Evolutionary conservation across 1,140 invertebrate species (phyloP), one percentile per base, ranked within the genome.

Genomic region (Mercenaria mercenaria): DNA sequence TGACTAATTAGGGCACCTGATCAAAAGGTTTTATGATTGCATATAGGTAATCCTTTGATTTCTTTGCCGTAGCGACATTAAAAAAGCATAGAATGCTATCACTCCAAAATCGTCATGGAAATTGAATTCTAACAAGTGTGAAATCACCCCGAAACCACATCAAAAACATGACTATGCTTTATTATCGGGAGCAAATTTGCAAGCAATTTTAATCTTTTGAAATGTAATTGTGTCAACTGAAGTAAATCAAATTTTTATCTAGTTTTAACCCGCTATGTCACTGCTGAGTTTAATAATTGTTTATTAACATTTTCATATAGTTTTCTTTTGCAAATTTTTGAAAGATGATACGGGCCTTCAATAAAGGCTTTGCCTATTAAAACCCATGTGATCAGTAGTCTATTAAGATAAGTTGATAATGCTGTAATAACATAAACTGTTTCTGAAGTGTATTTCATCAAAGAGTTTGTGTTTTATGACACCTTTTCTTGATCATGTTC

Each of bases 81-180:
- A 72, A 72, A 59, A 39, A 18, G 0, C 67, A 37, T 39, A 39
- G 34, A 72, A 72, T 72, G 34, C 13, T 72, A 72, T 72, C 67
- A 29, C 67, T 72, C 34, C 3, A 41, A 11, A 50, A 83, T 83
- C 47, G 67, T 74, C 83, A 85, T 74, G 83, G 67, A 72, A 85
- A 85, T 85, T 85, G 47, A 85, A 74, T 74, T 85, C 34, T 69
- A 72, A 76, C 67, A 52, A 52, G 69, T 85, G 83, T 85, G 83
- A 85, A 85, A 85, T 85, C 83, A 85, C 83, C 83, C 67, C 18
- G 29, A 47, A 74, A 50, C 47, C 69, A 85, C 83, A 85, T 76
- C 67, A 85, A 85, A 39, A 18, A 20, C 23, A 18, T 39, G 67
- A 72, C 67, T 39, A 10, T 0, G 67, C 39, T 72, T 72, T 72